phyloP scores from a whole-genome alignment of 2,797 vertebrate genomes.

The Falco rusticolus region DNA sequence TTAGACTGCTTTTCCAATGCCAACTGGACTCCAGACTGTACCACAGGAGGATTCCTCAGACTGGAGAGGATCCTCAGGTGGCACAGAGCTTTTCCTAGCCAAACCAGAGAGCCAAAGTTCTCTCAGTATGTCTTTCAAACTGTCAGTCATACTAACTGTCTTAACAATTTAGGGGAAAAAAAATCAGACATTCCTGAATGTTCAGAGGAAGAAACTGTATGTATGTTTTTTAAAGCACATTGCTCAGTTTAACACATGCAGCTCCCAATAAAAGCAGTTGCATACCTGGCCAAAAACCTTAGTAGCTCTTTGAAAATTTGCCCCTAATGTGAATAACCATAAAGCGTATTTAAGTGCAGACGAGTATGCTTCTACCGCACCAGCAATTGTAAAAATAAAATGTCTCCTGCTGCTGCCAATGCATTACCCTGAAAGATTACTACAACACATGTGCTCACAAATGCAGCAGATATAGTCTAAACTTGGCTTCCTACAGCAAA shows the following conservation, averaged over 20 bases:
- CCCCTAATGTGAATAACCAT: constrained; percentile 57
- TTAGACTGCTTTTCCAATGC: not conserved
- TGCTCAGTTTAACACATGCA: constrained; percentile 10
- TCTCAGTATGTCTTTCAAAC: not conserved
- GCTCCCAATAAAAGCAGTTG: constrained; percentile 14
- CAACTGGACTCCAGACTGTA: accelerated
- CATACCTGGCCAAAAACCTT: constrained; percentile 47
- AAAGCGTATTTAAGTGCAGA: constrained; percentile 51
- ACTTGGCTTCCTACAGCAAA: constrained; percentile 63
- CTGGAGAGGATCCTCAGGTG: not conserved
- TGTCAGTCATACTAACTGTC: not conserved
- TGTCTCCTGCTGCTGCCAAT: constrained; percentile 64
- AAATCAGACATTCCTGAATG: not conserved
- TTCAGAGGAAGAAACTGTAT: not conserved
- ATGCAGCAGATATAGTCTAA: constrained; percentile 66
- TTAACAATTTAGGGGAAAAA: not conserved
- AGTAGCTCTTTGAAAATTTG: constrained; percentile 65
- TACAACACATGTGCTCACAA: constrained; percentile 75
- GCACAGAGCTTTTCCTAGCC: not conserved
- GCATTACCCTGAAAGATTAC: constrained; percentile 74
- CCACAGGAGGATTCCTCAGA: not conserved
- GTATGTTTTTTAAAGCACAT: not conserved
- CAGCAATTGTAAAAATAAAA: constrained; percentile 74
- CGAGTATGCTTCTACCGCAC: constrained; percentile 49
- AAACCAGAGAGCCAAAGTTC: not conserved